Conservation (phyloP, 2,888 invertebrate species). For the Acleris holmiana region DNA sequence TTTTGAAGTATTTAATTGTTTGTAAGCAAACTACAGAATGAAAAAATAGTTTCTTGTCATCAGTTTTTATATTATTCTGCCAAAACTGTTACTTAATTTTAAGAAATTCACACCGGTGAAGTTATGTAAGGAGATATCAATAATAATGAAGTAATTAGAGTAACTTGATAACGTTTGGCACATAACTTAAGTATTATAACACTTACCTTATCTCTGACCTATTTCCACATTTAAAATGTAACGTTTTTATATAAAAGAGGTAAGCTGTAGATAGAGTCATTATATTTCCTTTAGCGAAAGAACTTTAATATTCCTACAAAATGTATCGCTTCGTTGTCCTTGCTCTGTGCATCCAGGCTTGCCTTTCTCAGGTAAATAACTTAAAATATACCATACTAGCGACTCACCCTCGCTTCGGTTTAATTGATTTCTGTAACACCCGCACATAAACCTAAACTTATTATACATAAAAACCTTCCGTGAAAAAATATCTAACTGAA, state of each 20-base stretch:
- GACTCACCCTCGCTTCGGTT: no score
- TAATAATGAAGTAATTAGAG: neutral
- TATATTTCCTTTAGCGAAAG: slow-evolving; percentile 4
- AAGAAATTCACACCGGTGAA: neutral
- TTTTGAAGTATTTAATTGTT: slow-evolving; percentile 1
- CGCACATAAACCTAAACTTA: no score
- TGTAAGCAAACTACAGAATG: neutral
- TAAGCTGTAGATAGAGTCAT: neutral
- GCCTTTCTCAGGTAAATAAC: slow-evolving; percentile 29
- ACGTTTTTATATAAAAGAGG: slow-evolving; percentile 11
- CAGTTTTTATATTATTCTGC: neutral
- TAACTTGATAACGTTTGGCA: neutral
- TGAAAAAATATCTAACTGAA: no score
- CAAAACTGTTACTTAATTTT: neutral
- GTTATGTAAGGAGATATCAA: neutral
- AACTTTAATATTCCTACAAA: neutral
- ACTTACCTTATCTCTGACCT: neutral
- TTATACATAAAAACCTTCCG: no score
- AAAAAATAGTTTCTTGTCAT: neutral
- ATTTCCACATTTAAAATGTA: neutral
- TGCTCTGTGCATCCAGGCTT: slow-evolving; percentile 13
- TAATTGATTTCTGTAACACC: no score
- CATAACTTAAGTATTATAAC: no score
- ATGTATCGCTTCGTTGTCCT: slow-evolving; percentile 24
- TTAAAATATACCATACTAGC: no score